Percentiles rank a stretch among this genome's conserved stretches.
Evolutionary conservation across 2,888 invertebrate genomes (phyloP).

Genomic region (Malacosoma neustria): DNA sequence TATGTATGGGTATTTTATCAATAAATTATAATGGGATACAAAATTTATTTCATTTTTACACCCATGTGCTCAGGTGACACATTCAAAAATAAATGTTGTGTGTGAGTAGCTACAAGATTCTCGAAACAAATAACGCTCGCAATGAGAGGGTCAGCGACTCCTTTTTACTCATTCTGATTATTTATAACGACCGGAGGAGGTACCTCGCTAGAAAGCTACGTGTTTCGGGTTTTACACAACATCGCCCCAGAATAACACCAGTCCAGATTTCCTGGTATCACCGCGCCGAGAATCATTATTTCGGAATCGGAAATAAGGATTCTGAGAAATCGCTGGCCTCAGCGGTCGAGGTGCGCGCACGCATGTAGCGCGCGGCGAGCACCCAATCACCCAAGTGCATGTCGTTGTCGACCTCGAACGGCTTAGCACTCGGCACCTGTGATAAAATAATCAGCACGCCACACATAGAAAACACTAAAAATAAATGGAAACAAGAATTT

Average conservation of each 20-base stretch:
- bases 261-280: conserved; percentile 62
- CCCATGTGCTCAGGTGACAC: too few relatives aligned
- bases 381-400: too few relatives aligned
- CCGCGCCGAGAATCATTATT: conserved; percentile 56
- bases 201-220: conserved; percentile 57
- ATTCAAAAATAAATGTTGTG: not conserved
- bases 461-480: too few relatives aligned
- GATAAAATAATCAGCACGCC: too few relatives aligned
- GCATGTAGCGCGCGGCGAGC: conserved; percentile 29
- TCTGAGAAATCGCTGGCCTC: conserved; percentile 64
- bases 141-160: conserved; percentile 53
- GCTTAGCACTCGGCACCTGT: too few relatives aligned
- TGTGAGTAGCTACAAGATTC: not conserved
- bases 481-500: too few relatives aligned
- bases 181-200: conserved; percentile 57
- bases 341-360: conserved; percentile 22
- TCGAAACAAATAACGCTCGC: conserved; percentile 26
- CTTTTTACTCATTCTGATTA: conserved; percentile 57
- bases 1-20: conserved; percentile 42
- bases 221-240: conserved; percentile 61
- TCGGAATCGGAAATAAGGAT: conserved; percentile 71
- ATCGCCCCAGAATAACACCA: conserved; percentile 64
- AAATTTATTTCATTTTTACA: conserved; percentile 20
- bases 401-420: too few relatives aligned
- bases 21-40: conserved; percentile 53